These are phyloP conservation scores for Crotalus horridus DNA, from an alignment of 2,113 vertebrate species.

Conservation along the genomic window DNA sequence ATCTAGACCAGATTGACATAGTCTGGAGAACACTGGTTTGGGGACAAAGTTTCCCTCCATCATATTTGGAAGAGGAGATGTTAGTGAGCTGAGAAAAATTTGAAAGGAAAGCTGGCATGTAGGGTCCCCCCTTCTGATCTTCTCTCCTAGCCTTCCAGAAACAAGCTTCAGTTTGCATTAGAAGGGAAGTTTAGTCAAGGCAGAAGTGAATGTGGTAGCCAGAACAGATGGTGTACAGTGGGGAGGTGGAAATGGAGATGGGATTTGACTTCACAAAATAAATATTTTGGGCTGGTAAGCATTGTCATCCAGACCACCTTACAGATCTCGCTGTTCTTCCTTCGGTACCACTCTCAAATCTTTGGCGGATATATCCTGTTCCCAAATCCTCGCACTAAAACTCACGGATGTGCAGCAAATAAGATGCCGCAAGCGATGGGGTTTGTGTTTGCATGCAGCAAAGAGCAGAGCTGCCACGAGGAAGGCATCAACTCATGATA, in stretches of 20 bases:
- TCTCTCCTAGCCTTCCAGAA: neutral
- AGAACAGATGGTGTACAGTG: neutral
- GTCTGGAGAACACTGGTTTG: neutral
- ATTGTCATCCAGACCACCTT: neutral
- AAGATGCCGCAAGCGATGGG: neutral
- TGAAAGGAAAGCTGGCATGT: neutral
- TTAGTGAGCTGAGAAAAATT: neutral
- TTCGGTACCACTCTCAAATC: neutral
- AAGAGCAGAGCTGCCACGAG: neutral
- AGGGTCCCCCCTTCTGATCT: neutral
- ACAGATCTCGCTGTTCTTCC: neutral
- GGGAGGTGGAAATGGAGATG: neutral
- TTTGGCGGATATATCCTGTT: neutral
- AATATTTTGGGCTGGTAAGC: neutral
- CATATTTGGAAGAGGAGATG: neutral
- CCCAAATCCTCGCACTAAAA: neutral
- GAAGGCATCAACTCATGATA: neutral
- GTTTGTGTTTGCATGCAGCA: neutral
- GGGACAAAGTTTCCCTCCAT: neutral
- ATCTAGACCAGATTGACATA: neutral
- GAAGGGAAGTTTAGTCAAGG: neutral
- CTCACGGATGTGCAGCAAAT: neutral
- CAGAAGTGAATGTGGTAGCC: neutral
- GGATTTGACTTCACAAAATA: neutral
- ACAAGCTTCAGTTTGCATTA: neutral